Evolutionary conservation across 2,888 invertebrate species (phyloP).

Genomic region (Lymantria dispar): DNA sequence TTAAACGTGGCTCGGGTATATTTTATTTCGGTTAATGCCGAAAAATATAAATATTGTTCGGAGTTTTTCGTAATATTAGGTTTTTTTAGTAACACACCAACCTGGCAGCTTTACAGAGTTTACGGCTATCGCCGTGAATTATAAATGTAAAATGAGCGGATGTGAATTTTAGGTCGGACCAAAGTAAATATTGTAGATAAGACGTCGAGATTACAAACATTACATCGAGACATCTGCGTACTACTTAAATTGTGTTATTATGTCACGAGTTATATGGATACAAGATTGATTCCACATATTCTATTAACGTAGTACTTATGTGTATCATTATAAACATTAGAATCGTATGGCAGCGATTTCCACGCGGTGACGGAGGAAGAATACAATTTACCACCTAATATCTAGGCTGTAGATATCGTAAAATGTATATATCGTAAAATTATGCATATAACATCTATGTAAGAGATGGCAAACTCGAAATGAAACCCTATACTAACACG

Average conservation of each 20-base stretch:
- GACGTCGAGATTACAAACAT: background rate
- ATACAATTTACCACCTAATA: no score
- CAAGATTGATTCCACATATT: background rate
- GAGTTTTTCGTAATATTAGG: slow-evolving; percentile 1
- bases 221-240: background rate
- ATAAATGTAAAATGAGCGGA: background rate
- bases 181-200: background rate
- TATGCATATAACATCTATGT: no score
- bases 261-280: background rate
- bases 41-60: slow-evolving; percentile 5
- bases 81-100: background rate
- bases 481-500: no score
- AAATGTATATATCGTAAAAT: no score
- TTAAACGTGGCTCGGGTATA: slow-evolving; percentile 8
- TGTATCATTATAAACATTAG: no score
- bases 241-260: background rate
- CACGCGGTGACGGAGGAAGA: no score
- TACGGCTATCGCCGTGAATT: background rate
- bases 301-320: no score
- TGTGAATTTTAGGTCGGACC: background rate
- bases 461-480: no score
- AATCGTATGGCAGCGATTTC: no score
- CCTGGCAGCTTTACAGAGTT: background rate
- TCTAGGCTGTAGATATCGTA: no score
- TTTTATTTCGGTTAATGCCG: slow-evolving; percentile 9